Evolutionary conservation across 1,140 invertebrate species (phyloP).

Genomic region (Aphis gossypii): DNA sequence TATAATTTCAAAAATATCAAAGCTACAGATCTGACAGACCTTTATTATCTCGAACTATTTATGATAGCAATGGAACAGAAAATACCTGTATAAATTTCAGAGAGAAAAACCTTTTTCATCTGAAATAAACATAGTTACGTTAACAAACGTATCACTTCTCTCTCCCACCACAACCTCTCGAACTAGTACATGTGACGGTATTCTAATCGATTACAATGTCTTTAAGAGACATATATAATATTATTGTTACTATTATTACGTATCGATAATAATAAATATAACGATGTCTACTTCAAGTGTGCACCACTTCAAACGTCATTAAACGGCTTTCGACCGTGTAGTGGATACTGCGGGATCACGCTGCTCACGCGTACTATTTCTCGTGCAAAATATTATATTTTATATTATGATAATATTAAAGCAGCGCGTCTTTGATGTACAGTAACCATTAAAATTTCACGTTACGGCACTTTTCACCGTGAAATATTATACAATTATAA

Average conservation of each 20-base stretch:
- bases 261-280: not conserved
- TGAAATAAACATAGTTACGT: too few relatives aligned
- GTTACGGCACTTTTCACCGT: not conserved
- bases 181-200: not conserved
- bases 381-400: not conserved
- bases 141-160: too few relatives aligned
- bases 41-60: too few relatives aligned
- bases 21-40: too few relatives aligned
- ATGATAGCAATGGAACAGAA: too few relatives aligned
- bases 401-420: not conserved
- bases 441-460: not conserved
- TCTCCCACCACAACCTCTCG: not conserved
- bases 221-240: not conserved
- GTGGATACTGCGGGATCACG: not conserved
- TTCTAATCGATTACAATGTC: not conserved
- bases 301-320: not conserved
- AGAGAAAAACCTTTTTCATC: too few relatives aligned
- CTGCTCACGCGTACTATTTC: not conserved
- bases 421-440: not conserved
- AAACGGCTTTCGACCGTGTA: not conserved
- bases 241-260: not conserved
- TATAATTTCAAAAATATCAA: too few relatives aligned
- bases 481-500: constrained; percentile 10
- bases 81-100: too few relatives aligned
- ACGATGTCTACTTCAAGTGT: not conserved